phyloP scores from a whole-genome alignment of 2,888 invertebrate species.

The Drosophila vallismaia region DNA sequence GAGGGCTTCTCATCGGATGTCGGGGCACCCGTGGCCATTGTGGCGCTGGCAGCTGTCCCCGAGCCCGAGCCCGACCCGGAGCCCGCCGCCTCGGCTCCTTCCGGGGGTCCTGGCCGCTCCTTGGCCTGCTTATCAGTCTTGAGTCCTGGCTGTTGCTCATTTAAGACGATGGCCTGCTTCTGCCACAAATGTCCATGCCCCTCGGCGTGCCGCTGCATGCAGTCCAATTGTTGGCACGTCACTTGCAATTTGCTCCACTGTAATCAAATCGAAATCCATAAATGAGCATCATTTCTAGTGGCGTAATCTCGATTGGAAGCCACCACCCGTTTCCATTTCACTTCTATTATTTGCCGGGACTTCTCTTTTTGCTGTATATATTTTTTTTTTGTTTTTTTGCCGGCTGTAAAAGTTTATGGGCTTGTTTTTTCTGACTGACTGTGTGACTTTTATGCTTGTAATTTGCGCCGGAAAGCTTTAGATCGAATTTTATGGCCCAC shows the following conservation, averaged over 20 bases:
- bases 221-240: constrained; percentile 83
- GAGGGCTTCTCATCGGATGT: constrained; percentile 32
- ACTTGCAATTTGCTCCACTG: constrained; percentile 83
- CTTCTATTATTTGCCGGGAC: constrained; percentile 52
- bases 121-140: constrained; percentile 58
- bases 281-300: constrained; percentile 50
- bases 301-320: constrained; percentile 60
- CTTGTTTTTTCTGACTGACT: constrained; percentile 53
- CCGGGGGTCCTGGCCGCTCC: neutral
- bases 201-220: constrained; percentile 84
- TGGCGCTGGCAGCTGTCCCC: neutral
- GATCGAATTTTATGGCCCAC: constrained; percentile 56
- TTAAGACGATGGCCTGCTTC: constrained; percentile 83
- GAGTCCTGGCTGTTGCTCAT: constrained; percentile 80
- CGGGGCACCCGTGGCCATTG: constrained; percentile 8
- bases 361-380: constrained; percentile 5
- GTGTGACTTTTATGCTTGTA: constrained; percentile 42
- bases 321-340: constrained; percentile 20
- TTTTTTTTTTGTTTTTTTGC: constrained; percentile 24
- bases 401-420: constrained; percentile 68
- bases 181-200: constrained; percentile 84
- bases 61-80: too few relatives aligned
- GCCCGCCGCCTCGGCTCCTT: neutral
- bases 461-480: constrained; percentile 77
- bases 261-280: constrained; percentile 61